A percentile compares a stretch with the other conserved stretches of the same genome.
Evolutionary conservation across 1,140 invertebrate genomes (phyloP).

Genomic region (Rhynchophorus ferrugineus): DNA sequence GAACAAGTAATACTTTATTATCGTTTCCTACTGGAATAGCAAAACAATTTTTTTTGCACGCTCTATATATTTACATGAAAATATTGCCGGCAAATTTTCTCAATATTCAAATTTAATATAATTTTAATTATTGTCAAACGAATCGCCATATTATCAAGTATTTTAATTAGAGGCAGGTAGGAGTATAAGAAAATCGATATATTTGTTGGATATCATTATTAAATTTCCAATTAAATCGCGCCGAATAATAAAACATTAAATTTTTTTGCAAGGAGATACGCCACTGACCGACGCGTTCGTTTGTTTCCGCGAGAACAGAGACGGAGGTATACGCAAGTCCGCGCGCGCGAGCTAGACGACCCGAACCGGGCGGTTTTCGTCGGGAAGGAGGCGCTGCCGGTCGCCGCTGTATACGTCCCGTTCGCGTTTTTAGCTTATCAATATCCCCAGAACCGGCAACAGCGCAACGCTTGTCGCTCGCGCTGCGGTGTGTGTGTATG

Average conservation of each 20-base stretch:
- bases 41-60: too few species aligned
- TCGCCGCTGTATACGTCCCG: slow-evolving; percentile 1
- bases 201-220: too few species aligned
- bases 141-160: not conserved
- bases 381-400: slow-evolving; percentile 9
- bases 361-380: slow-evolving; percentile 1
- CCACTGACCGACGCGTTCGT: not conserved
- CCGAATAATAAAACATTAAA: too few species aligned
- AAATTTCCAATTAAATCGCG: too few species aligned
- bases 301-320: slow-evolving; percentile 5
- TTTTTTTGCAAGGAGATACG: not conserved
- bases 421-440: slow-evolving; percentile 15
- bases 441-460: slow-evolving; percentile 26
- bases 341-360: not conserved
- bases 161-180: slow-evolving; percentile 2
- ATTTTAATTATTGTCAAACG: too few species aligned
- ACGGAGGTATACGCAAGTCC: not conserved
- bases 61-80: too few species aligned
- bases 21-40: too few species aligned
- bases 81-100: too few species aligned
- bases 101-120: too few species aligned
- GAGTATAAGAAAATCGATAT: too few species aligned
- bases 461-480: slow-evolving; percentile 18
- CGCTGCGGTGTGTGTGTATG: slow-evolving; percentile 26
- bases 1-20: too few species aligned